Evolutionary conservation across 30 jellyfish, hydroid and myxozoan species (phyloP).

Genomic region (Nemopilema nomurai): DNA sequence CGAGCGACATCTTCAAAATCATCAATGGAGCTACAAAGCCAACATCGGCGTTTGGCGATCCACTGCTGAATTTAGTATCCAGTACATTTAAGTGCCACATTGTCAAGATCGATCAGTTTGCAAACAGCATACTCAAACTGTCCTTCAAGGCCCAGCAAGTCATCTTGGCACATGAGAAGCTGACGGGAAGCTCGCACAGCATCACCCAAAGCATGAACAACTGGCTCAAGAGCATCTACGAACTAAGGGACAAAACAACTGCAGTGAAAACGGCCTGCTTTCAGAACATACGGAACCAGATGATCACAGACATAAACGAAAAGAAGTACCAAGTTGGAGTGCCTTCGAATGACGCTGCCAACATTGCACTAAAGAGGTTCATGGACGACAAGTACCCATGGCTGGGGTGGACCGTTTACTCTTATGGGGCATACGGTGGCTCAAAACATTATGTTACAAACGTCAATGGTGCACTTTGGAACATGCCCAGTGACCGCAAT

Average conservation of each 20-base stretch:
- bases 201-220: conserved; percentile 27
- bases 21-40: conserved; percentile 20
- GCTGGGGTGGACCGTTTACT: conserved; percentile 50
- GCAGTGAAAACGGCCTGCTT: conserved; percentile 19
- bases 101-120: conserved; percentile 31
- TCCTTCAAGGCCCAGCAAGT: conserved; percentile 54
- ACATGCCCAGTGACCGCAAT: conserved; percentile 21
- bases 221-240: conserved; percentile 32
- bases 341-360: conserved; percentile 17
- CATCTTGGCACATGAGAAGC: conserved; percentile 31
- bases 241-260: conserved; percentile 20
- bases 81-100: conserved; percentile 35
- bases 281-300: neutral
- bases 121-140: conserved; percentile 27
- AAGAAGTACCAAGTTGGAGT: conserved; percentile 31
- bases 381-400: conserved; percentile 28
- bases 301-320: conserved; percentile 31
- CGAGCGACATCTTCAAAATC: conserved; percentile 21
- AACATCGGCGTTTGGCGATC: conserved; percentile 46
- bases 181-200: conserved; percentile 51
- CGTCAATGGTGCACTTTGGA: conserved; percentile 32
- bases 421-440: conserved; percentile 56
- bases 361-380: conserved; percentile 9
- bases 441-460: conserved; percentile 24
- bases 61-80: conserved; percentile 11